phyloP scores from a whole-genome alignment of 2,888 invertebrate species.

The Dicyrtoma fusca region DNA sequence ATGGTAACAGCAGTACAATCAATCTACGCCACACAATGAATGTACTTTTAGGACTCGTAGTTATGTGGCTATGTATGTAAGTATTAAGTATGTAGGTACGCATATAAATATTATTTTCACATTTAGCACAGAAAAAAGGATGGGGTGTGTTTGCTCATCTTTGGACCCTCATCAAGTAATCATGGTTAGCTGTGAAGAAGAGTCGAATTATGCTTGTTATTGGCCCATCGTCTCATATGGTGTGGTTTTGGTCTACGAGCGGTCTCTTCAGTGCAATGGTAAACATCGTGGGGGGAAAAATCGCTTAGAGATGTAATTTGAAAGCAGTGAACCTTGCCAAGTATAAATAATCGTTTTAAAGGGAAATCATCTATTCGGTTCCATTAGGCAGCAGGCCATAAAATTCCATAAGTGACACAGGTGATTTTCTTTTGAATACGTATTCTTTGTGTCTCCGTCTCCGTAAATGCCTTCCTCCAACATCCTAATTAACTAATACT shows the following conservation, averaged over 20 bases:
- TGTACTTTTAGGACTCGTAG: too few relatives aligned
- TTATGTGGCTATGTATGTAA: too few relatives aligned
- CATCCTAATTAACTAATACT: too few relatives aligned
- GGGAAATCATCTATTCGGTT: conserved; percentile 20
- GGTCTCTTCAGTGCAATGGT: not conserved
- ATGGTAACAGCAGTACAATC: too few relatives aligned
- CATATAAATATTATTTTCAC: too few relatives aligned
- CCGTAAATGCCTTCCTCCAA: too few relatives aligned
- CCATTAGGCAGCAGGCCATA: conserved; percentile 25
- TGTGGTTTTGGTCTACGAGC: too few relatives aligned
- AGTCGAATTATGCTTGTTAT: not conserved
- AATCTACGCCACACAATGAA: too few relatives aligned
- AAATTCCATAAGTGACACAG: conserved; percentile 14
- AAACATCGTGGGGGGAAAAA: not conserved
- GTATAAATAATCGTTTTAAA: conserved; percentile 25
- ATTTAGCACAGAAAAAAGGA: too few relatives aligned
- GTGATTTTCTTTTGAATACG: conserved; percentile 11
- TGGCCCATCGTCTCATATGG: not conserved
- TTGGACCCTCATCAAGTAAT: too few relatives aligned
- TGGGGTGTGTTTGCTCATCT: too few relatives aligned
- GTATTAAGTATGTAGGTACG: too few relatives aligned
- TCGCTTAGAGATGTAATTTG: conserved; percentile 14
- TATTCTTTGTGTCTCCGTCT: not conserved
- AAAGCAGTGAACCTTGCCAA: conserved; percentile 28
- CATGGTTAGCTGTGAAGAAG: not conserved